Percentiles rank a stretch among this genome's conserved stretches.
These are phyloP conservation scores for Progne subis DNA, from an alignment of 2,113 vertebrate species.

Conservation along the genomic window DNA sequence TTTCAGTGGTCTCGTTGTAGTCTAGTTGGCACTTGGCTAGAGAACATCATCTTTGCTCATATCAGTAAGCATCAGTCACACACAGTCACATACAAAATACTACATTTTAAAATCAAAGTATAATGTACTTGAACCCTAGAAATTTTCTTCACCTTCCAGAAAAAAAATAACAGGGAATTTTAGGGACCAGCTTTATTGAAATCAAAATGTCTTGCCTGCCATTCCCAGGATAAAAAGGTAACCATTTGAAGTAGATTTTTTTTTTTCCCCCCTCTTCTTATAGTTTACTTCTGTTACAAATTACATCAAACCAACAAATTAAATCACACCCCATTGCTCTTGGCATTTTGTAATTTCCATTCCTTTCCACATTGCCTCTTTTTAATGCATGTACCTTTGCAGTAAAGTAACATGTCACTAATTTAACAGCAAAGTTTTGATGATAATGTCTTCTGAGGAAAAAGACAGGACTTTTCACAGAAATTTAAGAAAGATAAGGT, in stretches of 20 bases:
- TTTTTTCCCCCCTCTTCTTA: not conserved
- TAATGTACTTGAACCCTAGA: not conserved
- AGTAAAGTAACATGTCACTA: not conserved
- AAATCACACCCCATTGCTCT: not conserved
- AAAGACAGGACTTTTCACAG: not conserved
- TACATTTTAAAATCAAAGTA: slow-evolving; percentile 29
- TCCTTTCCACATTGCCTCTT: not conserved
- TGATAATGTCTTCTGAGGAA: not conserved
- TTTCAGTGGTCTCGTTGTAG: slow-evolving; percentile 17
- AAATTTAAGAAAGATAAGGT: not conserved
- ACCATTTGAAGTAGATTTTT: not conserved
- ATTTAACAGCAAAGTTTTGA: not conserved
- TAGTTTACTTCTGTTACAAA: not conserved
- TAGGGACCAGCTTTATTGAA: not conserved
- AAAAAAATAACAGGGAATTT: not conserved
- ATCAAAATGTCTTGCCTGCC: not conserved
- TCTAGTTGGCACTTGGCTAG: not conserved
- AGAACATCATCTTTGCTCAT: not conserved
- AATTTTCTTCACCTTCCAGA: not conserved
- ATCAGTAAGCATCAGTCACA: slow-evolving; percentile 13
- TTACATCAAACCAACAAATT: not conserved
- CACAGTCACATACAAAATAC: not conserved
- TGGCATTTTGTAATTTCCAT: not conserved
- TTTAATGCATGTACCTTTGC: not conserved
- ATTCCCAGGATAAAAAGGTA: not conserved